Percentiles rank a stretch among this genome's conserved stretches.
phyloP scores from a whole-genome alignment of 2,888 invertebrate genomes.

The Acronicta alni region DNA sequence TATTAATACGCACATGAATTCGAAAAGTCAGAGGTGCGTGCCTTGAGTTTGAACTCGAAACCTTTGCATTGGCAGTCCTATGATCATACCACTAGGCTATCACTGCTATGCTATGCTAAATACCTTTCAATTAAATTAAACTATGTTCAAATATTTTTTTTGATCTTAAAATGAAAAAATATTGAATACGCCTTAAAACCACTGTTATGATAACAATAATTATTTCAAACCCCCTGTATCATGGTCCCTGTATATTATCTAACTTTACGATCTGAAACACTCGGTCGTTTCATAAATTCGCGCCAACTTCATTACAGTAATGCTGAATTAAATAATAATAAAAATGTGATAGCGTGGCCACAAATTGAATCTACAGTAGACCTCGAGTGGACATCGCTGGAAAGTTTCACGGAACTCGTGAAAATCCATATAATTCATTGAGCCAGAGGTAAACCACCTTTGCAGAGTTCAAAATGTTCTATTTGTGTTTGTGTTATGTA shows the following conservation, averaged over 20 bases:
- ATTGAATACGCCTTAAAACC: no score
- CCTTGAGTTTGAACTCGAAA: no score
- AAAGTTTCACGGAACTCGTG: slow-evolving; percentile 25
- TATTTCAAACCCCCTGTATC: no score
- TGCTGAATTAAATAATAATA: slow-evolving; percentile 41
- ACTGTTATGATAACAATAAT: no score
- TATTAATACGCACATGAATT: no score
- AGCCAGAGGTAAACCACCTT: slow-evolving; percentile 21
- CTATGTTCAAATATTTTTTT: no score
- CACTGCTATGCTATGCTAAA: no score
- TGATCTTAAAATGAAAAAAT: no score
- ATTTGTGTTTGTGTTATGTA: not conserved
- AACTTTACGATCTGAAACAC: slow-evolving; percentile 8
- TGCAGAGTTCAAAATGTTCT: slow-evolving; percentile 1
- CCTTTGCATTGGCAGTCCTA: no score
- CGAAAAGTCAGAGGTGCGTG: no score
- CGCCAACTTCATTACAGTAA: slow-evolving; percentile 32
- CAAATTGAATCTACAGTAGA: slow-evolving; percentile 31
- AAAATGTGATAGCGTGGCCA: slow-evolving; percentile 30
- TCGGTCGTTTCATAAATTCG: slow-evolving; percentile 24
- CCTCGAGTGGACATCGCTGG: slow-evolving; percentile 17
- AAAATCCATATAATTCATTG: slow-evolving; percentile 30
- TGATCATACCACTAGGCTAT: no score
- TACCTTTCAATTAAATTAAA: no score
- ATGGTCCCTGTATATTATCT: not conserved